Percentiles rank a stretch among this genome's conserved stretches.
Conservation (phyloP, 2,113 vertebrate genomes). For the Stigmatopora nigra region DNA sequence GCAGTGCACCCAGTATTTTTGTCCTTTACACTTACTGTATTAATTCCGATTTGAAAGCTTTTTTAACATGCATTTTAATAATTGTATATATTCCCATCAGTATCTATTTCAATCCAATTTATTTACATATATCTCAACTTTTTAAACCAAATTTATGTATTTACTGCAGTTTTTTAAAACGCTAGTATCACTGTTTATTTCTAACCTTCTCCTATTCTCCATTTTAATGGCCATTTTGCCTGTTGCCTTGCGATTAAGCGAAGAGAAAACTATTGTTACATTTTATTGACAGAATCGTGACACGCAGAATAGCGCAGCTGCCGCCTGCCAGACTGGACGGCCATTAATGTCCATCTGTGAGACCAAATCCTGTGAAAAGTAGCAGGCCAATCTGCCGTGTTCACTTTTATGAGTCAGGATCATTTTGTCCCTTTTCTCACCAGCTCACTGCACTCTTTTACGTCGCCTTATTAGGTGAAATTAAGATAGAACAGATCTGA, state of each 20-base stretch:
- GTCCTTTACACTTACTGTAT: too few species aligned
- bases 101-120: too few species aligned
- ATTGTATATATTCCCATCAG: too few species aligned
- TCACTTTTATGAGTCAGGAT: constrained; percentile 40
- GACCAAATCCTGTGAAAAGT: constrained; percentile 26
- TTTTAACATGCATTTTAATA: too few species aligned
- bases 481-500: constrained; percentile 15
- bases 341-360: constrained; percentile 29
- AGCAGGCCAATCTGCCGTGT: constrained; percentile 27
- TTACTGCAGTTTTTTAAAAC: too few species aligned
- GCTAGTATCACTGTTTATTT: too few species aligned
- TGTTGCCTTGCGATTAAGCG: constrained; percentile 14
- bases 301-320: neutral
- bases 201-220: neutral
- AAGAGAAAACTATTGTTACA: neutral
- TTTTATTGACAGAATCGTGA: constrained; percentile 5
- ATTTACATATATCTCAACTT: too few species aligned
- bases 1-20: too few species aligned
- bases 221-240: neutral
- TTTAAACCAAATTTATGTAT: too few species aligned
- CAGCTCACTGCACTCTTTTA: neutral
- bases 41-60: too few species aligned
- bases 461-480: neutral
- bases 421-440: constrained; percentile 8
- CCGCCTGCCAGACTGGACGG: constrained; percentile 7